Conservation (phyloP, 2,113 vertebrate species). For the Indicator indicator region DNA sequence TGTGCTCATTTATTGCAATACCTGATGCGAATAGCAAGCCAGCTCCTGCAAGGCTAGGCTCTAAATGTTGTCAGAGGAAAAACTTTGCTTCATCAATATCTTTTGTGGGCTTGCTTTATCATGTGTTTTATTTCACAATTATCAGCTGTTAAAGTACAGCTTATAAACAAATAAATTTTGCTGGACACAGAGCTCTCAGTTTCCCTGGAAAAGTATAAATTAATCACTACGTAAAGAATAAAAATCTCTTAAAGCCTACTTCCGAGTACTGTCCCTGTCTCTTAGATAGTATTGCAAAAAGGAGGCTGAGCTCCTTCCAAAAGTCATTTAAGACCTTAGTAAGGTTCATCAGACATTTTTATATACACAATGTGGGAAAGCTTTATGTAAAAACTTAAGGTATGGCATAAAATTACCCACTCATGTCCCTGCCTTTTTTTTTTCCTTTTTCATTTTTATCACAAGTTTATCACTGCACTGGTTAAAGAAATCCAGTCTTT, state of each 20-base stretch:
- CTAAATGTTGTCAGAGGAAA: neutral
- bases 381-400: neutral
- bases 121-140: neutral
- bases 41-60: neutral
- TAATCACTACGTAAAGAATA: neutral
- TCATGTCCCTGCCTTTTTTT: neutral
- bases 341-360: neutral
- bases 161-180: neutral
- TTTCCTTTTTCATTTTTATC: neutral
- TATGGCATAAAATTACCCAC: neutral
- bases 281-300: neutral
- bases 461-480: neutral
- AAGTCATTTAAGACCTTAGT: neutral
- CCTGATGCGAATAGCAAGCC: neutral
- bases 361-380: neutral
- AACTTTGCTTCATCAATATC: neutral
- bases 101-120: neutral
- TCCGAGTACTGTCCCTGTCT: neutral
- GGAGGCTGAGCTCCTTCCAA: neutral
- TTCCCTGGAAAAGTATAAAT: neutral
- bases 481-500: neutral
- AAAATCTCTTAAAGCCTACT: neutral
- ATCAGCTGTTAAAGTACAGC: neutral
- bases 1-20: neutral
- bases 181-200: neutral